Percentiles rank a stretch among this genome's conserved stretches.
These are phyloP conservation scores for Syndactyla subalaris DNA, from an alignment of 2,797 vertebrate species.

Conservation along the genomic window DNA sequence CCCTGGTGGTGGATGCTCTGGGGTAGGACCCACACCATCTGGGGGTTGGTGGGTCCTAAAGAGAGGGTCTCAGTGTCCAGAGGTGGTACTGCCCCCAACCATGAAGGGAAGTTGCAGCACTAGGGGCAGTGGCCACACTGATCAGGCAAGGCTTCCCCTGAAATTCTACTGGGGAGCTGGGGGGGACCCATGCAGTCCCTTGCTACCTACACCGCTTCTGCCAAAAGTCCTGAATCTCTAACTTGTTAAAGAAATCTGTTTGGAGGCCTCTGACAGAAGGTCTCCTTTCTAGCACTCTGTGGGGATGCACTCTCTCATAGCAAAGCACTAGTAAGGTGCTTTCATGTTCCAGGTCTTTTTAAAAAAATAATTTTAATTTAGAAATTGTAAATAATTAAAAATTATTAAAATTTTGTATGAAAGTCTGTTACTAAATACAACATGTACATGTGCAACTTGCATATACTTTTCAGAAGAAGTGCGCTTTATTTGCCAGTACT, in stretches of 20 bases:
- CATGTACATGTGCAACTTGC: not conserved
- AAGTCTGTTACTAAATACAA: accelerated
- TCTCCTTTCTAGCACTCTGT: accelerated
- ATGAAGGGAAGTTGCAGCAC: not conserved
- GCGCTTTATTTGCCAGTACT: not conserved
- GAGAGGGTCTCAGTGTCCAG: accelerated
- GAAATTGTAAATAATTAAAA: not conserved
- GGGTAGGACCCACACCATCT: not conserved
- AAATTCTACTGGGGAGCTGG: accelerated
- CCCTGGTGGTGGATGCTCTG: not conserved
- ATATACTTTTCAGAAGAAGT: not conserved
- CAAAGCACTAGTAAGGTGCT: not conserved
- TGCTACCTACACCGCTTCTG: not conserved
- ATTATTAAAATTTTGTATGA: not conserved
- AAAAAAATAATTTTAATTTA: not conserved
- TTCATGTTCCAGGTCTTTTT: not conserved
- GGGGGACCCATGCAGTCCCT: not conserved
- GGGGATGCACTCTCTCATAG: not conserved
- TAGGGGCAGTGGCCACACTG: accelerated
- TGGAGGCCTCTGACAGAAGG: not conserved
- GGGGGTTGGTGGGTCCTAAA: not conserved
- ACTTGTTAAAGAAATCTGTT: not conserved
- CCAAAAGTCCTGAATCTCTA: not conserved
- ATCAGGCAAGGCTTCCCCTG: not conserved
- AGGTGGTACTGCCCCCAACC: not conserved